Percentiles rank a stretch among this genome's conserved stretches.
Evolutionary conservation across 2,113 vertebrate species (phyloP).

Genomic region (Pterocles gutturalis): DNA sequence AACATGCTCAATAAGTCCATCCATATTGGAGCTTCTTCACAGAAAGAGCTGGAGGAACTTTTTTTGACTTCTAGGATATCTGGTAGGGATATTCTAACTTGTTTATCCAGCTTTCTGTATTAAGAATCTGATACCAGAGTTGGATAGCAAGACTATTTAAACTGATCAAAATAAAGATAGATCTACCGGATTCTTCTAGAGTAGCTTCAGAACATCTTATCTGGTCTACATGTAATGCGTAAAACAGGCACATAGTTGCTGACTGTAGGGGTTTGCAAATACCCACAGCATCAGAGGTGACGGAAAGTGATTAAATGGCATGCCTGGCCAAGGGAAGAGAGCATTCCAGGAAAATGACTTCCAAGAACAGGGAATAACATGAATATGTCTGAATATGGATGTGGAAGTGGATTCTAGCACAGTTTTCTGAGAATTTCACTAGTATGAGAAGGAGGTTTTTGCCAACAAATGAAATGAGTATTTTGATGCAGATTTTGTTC

Average conservation of each 20-base stretch:
- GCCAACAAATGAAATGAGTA: background rate
- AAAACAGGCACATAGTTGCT: background rate
- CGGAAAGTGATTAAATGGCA: background rate
- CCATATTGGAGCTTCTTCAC: background rate
- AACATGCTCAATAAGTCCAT: background rate
- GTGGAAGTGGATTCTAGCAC: background rate
- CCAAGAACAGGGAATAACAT: background rate
- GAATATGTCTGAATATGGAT: background rate
- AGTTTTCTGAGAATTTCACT: background rate
- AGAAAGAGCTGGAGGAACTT: background rate
- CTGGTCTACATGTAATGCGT: background rate
- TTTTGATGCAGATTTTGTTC: background rate
- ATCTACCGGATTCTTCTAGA: background rate
- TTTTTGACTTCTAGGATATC: background rate
- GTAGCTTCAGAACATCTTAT: background rate
- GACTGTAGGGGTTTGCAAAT: background rate
- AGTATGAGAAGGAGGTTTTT: background rate
- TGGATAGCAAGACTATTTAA: background rate
- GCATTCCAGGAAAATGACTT: background rate
- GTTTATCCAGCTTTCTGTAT: background rate
- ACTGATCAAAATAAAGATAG: background rate
- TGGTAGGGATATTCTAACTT: background rate
- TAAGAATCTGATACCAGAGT: background rate
- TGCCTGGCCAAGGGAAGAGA: background rate
- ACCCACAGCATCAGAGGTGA: background rate